phyloP scores from a whole-genome alignment of 1,140 invertebrate species.

The Camponotus floridanus region DNA sequence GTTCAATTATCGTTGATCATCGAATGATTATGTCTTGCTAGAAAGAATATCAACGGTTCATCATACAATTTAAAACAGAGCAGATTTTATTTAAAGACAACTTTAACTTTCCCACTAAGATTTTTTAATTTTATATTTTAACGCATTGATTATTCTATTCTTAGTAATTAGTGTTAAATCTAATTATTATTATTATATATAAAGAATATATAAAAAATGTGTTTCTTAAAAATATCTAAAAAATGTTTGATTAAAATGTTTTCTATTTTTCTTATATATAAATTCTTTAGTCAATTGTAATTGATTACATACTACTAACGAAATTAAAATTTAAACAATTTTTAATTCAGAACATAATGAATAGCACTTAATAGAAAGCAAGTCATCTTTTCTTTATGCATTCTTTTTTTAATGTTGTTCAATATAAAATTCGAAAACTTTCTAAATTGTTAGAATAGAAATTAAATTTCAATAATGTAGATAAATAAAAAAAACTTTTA shows the following conservation, averaged over 20 bases:
- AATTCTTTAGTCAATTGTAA: neutral
- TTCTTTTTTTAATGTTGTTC: too few relatives aligned
- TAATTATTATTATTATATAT: neutral
- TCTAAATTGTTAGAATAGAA: too few relatives aligned
- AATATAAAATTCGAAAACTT: too few relatives aligned
- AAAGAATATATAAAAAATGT: neutral
- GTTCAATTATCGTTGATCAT: slow-evolving; percentile 22
- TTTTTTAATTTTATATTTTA: neutral
- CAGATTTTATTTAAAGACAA: slow-evolving; percentile 9
- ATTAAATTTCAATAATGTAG: too few relatives aligned
- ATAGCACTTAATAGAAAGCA: neutral
- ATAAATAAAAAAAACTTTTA: too few relatives aligned
- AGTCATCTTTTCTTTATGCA: too few relatives aligned
- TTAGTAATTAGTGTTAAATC: neutral
- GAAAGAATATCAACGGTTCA: slow-evolving; percentile 12
- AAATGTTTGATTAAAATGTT: too few relatives aligned
- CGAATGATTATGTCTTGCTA: neutral
- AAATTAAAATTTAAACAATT: neutral
- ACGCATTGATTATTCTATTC: neutral
- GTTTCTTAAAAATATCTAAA: too few relatives aligned
- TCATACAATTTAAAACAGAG: slow-evolving; percentile 44
- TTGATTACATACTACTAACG: neutral
- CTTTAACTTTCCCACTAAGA: slow-evolving; percentile 5
- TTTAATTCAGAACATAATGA: neutral
- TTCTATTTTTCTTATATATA: neutral